Conservation (phyloP, 2,113 vertebrate species). For the Chaenogobius annularis region DNA sequence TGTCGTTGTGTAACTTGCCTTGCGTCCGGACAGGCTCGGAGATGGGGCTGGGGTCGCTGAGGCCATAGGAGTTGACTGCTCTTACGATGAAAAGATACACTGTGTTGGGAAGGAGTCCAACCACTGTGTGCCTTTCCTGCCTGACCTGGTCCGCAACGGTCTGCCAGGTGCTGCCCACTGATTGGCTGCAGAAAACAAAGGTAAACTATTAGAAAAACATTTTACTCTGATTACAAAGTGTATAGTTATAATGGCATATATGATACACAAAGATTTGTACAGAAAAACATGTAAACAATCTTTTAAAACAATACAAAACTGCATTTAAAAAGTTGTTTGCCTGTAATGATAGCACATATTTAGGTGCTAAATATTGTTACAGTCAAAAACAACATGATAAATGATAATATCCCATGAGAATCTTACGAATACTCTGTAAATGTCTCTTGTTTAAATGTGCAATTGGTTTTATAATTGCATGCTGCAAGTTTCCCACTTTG, state of each 20-base stretch:
- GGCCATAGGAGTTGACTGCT: conserved; percentile 85
- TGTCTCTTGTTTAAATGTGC: too few relatives aligned
- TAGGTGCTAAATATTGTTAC: too few relatives aligned
- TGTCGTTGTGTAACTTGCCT: conserved; percentile 71
- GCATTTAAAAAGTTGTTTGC: background rate
- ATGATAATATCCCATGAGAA: too few relatives aligned
- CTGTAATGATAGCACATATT: too few relatives aligned
- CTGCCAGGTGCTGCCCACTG: conserved; percentile 86
- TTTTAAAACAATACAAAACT: background rate
- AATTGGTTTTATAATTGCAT: too few relatives aligned
- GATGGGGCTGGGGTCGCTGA: conserved; percentile 90
- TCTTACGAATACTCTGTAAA: too few relatives aligned
- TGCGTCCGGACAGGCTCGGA: conserved; percentile 89
- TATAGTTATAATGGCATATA: background rate
- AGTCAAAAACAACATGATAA: too few relatives aligned
- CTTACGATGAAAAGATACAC: conserved; percentile 92
- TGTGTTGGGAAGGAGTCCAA: conserved; percentile 84
- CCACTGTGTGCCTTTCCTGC: conserved; percentile 86
- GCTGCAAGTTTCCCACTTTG: too few relatives aligned
- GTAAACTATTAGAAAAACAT: background rate
- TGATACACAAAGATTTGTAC: background rate
- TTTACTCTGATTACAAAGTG: background rate
- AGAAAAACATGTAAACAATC: background rate
- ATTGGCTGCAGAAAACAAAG: conserved; percentile 78
- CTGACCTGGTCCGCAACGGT: conserved; percentile 86